Evolutionary conservation across 2,888 invertebrate species (phyloP).

Genomic region (Tenodera sinensis): DNA sequence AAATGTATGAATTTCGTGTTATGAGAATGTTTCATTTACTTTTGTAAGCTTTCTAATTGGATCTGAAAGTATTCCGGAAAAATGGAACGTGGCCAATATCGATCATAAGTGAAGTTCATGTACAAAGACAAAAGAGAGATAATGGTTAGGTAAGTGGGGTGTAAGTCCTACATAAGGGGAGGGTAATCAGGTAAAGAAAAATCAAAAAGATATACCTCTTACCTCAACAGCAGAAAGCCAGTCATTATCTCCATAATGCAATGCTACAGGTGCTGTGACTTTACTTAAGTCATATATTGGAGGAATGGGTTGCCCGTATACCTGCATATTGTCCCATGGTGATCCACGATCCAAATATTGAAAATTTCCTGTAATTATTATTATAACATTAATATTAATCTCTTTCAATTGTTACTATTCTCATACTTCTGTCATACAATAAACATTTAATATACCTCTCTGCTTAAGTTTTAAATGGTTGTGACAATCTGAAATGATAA

Average conservation of each 20-base stretch:
- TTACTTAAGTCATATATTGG: slow-evolving; percentile 48
- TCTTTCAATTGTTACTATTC: not conserved
- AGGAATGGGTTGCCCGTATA: slow-evolving; percentile 43
- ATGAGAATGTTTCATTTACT: too few relatives aligned
- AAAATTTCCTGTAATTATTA: slow-evolving; percentile 35
- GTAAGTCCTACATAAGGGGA: too few relatives aligned
- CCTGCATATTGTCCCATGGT: slow-evolving; percentile 34
- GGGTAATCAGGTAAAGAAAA: too few relatives aligned
- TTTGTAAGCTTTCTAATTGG: too few relatives aligned
- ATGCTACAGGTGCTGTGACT: slow-evolving; percentile 57
- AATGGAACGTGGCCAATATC: too few relatives aligned
- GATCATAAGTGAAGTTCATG: too few relatives aligned
- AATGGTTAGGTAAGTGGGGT: too few relatives aligned
- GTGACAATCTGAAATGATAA: too few relatives aligned
- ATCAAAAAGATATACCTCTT: too few relatives aligned
- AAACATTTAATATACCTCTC: not conserved
- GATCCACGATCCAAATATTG: slow-evolving; percentile 45
- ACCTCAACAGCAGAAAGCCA: slow-evolving; percentile 52
- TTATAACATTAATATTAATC: not conserved
- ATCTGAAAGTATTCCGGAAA: too few relatives aligned
- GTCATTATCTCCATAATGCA: slow-evolving; percentile 64
- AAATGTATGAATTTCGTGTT: too few relatives aligned
- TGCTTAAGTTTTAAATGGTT: not conserved
- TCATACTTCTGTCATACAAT: not conserved
- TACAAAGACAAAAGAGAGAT: too few relatives aligned